phyloP scores from a whole-genome alignment of 2,113 vertebrate species.

The Azemiops feae region DNA sequence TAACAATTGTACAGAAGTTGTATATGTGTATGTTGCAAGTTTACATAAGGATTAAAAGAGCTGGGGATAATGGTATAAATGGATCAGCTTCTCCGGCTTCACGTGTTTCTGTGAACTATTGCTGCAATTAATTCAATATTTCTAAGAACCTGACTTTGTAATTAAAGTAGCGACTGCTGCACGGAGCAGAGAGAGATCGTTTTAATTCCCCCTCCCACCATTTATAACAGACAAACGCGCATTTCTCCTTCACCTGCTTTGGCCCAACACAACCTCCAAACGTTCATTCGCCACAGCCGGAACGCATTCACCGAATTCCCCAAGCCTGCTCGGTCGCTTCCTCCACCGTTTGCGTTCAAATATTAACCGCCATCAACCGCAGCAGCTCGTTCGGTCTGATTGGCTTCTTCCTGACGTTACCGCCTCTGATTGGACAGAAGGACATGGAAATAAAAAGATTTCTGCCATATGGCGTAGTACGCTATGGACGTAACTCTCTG shows the following conservation, averaged over 20 bases:
- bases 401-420: not conserved
- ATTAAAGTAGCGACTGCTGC: not conserved
- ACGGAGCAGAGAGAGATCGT: not conserved
- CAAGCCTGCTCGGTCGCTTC: not conserved
- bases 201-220: not conserved
- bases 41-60: not conserved
- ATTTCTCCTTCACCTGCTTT: not conserved
- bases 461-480: not conserved
- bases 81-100: not conserved
- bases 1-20: not conserved
- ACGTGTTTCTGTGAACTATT: not conserved
- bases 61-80: not conserved
- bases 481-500: no score
- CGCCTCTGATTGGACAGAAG: not conserved
- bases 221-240: not conserved
- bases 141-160: not conserved
- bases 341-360: constrained; percentile 17
- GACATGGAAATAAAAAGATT: constrained; percentile 49
- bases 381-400: not conserved
- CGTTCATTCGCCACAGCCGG: not conserved
- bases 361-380: constrained; percentile 1
- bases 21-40: not conserved
- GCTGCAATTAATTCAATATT: not conserved
- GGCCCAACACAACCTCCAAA: not conserved
- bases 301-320: no score